These are phyloP conservation scores for Gymnoscopelus microlampas DNA, from an alignment of 2,797 vertebrate genomes.

Conservation along the genomic window DNA sequence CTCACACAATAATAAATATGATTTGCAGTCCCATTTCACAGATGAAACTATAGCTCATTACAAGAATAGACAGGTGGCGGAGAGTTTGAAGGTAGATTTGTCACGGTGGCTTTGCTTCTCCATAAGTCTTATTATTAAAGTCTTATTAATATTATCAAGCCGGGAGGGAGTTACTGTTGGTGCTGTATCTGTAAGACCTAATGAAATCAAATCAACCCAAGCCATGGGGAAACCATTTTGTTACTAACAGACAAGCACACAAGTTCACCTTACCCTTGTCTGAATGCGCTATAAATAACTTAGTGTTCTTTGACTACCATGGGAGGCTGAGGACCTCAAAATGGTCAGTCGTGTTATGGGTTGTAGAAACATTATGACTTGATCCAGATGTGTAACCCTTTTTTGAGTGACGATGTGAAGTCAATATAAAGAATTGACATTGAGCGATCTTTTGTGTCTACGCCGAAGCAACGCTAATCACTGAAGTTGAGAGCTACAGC, in stretches of 20 bases:
- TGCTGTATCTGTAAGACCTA: conserved; percentile 23
- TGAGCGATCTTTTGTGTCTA: too few relatives aligned
- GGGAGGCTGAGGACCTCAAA: too few relatives aligned
- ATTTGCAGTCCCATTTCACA: conserved; percentile 82
- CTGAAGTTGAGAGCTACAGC: too few relatives aligned
- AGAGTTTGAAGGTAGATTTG: conserved; percentile 59
- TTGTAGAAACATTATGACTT: too few relatives aligned
- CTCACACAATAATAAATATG: conserved; percentile 65
- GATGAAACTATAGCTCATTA: conserved; percentile 69
- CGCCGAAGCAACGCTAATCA: too few relatives aligned
- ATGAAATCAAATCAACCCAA: conserved; percentile 22
- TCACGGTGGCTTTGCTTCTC: conserved; percentile 63
- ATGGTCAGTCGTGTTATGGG: too few relatives aligned
- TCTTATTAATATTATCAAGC: conserved; percentile 37
- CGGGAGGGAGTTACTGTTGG: conserved; percentile 37
- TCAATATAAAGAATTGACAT: too few relatives aligned
- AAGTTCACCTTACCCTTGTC: neutral
- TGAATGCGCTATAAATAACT: too few relatives aligned
- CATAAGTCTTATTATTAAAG: conserved; percentile 43
- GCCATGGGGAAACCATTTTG: neutral
- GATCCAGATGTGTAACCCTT: too few relatives aligned
- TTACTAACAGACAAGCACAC: conserved; percentile 34
- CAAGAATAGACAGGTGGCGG: conserved; percentile 57
- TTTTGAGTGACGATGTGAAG: too few relatives aligned
- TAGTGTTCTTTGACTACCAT: too few relatives aligned